Conservation (phyloP, 2,113 vertebrate genomes). For the Catharus bicknelli region DNA sequence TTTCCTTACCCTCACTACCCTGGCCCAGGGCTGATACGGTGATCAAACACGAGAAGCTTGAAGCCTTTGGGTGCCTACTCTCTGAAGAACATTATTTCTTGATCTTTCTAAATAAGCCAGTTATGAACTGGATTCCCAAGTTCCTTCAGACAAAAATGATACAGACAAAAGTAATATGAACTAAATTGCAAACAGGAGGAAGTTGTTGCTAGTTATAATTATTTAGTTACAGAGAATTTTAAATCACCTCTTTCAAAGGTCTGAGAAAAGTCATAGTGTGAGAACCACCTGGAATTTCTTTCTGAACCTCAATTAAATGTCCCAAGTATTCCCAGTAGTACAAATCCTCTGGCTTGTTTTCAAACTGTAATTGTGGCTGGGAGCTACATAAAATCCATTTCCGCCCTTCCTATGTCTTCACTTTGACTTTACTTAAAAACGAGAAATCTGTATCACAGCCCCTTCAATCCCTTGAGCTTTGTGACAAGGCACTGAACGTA, state of each 20-base stretch:
- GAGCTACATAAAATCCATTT: background rate
- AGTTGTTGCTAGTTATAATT: background rate
- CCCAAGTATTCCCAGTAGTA: background rate
- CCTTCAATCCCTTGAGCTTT: background rate
- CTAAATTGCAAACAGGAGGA: background rate
- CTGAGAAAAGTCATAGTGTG: background rate
- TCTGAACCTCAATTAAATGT: background rate
- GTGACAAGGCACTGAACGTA: background rate
- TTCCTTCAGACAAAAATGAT: background rate
- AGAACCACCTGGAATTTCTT: background rate
- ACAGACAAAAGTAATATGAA: slow-evolving; percentile 1
- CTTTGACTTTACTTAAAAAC: background rate
- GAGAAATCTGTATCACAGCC: background rate
- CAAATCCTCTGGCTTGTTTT: background rate
- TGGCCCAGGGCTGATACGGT: background rate
- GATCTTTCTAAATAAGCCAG: background rate
- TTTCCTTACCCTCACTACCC: background rate
- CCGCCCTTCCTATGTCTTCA: background rate
- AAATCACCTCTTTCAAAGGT: background rate
- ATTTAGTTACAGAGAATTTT: background rate
- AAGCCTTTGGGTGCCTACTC: background rate
- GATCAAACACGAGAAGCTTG: background rate
- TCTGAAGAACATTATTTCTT: background rate
- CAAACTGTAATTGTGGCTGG: background rate
- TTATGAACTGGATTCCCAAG: slow-evolving; percentile 5